These are phyloP conservation scores for Pomacea maculata DNA, from an alignment of 1,140 invertebrate genomes.

Conservation along the genomic window DNA sequence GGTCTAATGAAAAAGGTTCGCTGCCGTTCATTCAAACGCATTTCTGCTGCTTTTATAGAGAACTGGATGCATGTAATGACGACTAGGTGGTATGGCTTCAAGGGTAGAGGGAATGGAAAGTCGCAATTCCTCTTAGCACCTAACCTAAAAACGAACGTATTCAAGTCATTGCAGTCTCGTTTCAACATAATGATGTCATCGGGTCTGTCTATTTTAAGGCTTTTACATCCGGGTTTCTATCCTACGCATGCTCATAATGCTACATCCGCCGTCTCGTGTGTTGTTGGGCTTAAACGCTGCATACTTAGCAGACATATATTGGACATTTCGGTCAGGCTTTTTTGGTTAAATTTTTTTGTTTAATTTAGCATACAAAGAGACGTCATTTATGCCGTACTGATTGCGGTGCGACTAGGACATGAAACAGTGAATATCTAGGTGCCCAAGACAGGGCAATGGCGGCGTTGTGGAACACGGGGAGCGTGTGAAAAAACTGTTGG, in stretches of 20 bases:
- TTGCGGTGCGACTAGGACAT: slow-evolving; percentile 6
- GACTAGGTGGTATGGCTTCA: not conserved
- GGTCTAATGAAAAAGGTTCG: no score
- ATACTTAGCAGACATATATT: slow-evolving; percentile 19
- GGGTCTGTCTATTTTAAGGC: slow-evolving; percentile 32
- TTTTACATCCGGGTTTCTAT: slow-evolving; percentile 28
- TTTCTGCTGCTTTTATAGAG: no score
- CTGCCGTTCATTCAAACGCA: no score
- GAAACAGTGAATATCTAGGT: slow-evolving; percentile 1
- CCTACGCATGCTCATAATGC: slow-evolving; percentile 28
- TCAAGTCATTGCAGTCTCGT: not conserved
- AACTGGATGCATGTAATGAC: no score
- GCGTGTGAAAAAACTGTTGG: slow-evolving; percentile 9
- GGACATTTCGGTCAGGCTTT: slow-evolving; percentile 19
- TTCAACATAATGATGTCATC: slow-evolving; percentile 33
- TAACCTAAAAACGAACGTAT: not conserved
- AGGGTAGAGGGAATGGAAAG: not conserved
- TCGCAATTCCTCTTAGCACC: not conserved
- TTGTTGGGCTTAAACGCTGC: slow-evolving; percentile 34
- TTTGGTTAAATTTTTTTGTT: slow-evolving; percentile 17
- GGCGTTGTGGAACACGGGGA: not conserved
- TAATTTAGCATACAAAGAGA: not conserved
- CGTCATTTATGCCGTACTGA: slow-evolving; percentile 7
- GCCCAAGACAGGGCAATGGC: slow-evolving; percentile 4
- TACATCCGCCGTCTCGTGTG: slow-evolving; percentile 37